phyloP scores from a whole-genome alignment of 2,888 invertebrate genomes.

The Dicyrtoma fusca region DNA sequence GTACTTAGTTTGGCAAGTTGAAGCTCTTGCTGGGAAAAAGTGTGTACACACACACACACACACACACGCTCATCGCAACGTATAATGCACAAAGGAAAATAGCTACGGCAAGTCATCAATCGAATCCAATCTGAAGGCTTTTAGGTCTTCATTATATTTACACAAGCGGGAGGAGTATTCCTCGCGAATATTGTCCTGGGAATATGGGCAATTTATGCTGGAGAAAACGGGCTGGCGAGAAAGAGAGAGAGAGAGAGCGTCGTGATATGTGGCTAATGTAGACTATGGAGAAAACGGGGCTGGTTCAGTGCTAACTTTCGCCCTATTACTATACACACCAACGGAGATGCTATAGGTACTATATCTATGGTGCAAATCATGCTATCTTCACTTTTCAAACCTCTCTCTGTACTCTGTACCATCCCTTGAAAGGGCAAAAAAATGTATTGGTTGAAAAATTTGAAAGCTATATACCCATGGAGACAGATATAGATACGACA shows the following conservation, averaged over 20 bases:
- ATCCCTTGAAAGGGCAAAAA: no score
- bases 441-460: no score
- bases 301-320: neutral
- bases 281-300: conserved; percentile 40
- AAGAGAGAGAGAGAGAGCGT: conserved; percentile 11
- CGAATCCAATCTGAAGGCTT: conserved; percentile 55
- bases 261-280: conserved; percentile 39
- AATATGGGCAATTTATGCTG: conserved; percentile 50
- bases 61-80: neutral
- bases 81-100: conserved; percentile 15
- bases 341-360: no score
- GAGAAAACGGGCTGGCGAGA: conserved; percentile 27
- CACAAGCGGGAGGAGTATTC: conserved; percentile 50
- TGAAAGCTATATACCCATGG: no score
- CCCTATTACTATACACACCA: no score
- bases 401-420: no score
- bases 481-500: no score
- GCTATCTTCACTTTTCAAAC: no score
- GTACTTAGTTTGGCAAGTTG: neutral
- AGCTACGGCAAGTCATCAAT: conserved; percentile 46
- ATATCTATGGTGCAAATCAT: no score
- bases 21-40: neutral
- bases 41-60: neutral
- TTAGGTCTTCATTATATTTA: conserved; percentile 57
- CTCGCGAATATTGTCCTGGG: conserved; percentile 43